Base-by-base conservation (phyloP, 2,888 invertebrate species). In the Oligia fasciuncula region DNA sequence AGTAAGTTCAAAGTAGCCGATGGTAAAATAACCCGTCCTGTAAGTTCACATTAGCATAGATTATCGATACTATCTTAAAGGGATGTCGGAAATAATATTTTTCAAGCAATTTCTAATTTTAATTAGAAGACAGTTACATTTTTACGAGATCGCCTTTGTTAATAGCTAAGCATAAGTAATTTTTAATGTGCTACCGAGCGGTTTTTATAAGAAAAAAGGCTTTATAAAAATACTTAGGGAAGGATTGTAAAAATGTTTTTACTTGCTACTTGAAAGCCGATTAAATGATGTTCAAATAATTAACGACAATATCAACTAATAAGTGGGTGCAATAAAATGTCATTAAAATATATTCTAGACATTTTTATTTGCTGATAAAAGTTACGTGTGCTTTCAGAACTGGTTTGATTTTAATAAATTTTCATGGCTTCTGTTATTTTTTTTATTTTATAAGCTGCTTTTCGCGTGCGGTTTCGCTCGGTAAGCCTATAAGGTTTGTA, bases 21-120 rank as follows among this genome's bases (percentile, higher is more conserved):
- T 82, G 65, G 46, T 49, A 54, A n/a, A 77, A 67, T 76, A 76
- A 85, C 66, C 78, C 68, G 87, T 35, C 78, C 60, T 17, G n/a
- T n/a, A n/a, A 68, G 75, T 62, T n/a, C 19, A 54, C 14, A 86
- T 88, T 87, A 62, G 43, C 83, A 85, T 85, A 82, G 62, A 40
- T 62, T 60, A 60, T 77, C 71, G 81, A 85, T 88, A 78, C 43
- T 73, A 88, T 88, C 89, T 57, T 17, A 46, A 72, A 66, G 29
- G 66, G 49, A 69, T 72, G 51, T 63, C 80, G 76, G 67, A 82
- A 88, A 85, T 78, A 79, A 78, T 77, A 82, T 82, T 78, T 85
- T 80, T 70, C 68, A 76, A 77, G 79, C 77, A 85, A 86, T 87
- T 85, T 88, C 85, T 88, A 87, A 88, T 87, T 85, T 77, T 73